Evolutionary conservation across 1,140 invertebrate genomes (phyloP).

Genomic region (Pygmarrhopalites habei): DNA sequence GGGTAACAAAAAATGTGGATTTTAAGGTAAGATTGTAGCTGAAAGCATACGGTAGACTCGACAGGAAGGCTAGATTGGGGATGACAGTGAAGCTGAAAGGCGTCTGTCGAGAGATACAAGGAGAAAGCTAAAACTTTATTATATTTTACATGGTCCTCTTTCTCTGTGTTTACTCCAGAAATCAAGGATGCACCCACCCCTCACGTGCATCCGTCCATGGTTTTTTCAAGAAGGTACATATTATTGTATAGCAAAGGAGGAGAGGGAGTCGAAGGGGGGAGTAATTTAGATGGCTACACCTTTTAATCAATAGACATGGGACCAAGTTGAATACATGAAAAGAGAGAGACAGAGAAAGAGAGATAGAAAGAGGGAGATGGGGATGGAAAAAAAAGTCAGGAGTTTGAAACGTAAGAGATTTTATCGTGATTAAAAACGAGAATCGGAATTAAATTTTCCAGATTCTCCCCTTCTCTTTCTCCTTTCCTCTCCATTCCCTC

Average conservation of each 20-base stretch:
- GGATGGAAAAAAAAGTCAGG: neutral
- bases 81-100: conserved; percentile 1
- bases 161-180: too few species aligned
- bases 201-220: too few species aligned
- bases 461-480: too few species aligned
- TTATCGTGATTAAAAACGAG: conserved; percentile 38
- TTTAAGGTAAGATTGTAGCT: too few species aligned
- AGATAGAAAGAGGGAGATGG: too few species aligned
- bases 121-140: too few species aligned
- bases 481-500: conserved; percentile 19
- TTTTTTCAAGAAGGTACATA: too few species aligned
- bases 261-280: neutral
- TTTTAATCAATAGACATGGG: conserved; percentile 7
- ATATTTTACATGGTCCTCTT: too few species aligned
- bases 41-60: neutral
- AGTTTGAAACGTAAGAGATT: conserved; percentile 23
- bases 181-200: too few species aligned
- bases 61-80: conserved; percentile 12
- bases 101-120: conserved; percentile 2
- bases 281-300: conserved; percentile 6
- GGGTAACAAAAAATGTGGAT: too few species aligned
- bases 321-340: too few species aligned
- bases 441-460: conserved; percentile 39
- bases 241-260: too few species aligned
- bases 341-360: neutral